Evolutionary conservation across 2,888 invertebrate species (phyloP).

Genomic region (Drepanosiphum platanoidis): DNA sequence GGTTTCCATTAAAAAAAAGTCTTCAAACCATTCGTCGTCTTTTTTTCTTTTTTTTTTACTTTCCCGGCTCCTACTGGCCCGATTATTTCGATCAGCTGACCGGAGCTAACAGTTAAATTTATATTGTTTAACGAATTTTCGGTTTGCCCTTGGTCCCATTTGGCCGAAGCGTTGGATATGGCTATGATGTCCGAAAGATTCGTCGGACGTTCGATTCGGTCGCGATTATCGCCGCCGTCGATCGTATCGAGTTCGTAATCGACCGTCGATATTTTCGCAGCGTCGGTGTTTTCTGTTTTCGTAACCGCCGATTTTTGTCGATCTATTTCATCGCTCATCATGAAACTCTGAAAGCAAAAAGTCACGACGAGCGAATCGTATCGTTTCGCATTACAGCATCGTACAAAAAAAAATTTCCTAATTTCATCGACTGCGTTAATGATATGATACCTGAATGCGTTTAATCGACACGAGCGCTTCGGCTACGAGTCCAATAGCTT

Average conservation of each 20-base stretch:
- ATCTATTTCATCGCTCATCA: not conserved
- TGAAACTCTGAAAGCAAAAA: not conserved
- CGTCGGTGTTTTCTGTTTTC: not conserved
- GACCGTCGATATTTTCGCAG: no score
- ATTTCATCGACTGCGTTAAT: not conserved
- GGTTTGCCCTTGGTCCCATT: slow-evolving; percentile 71
- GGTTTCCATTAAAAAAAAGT: slow-evolving; percentile 64
- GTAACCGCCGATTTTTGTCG: not conserved
- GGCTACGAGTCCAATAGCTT: not conserved
- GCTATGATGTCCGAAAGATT: no score
- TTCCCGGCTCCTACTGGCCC: slow-evolving; percentile 83
- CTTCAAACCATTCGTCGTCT: no score
- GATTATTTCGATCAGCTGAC: slow-evolving; percentile 77
- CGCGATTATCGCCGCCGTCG: not conserved
- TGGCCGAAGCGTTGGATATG: slow-evolving; percentile 67
- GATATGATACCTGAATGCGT: not conserved
- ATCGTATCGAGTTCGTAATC: not conserved
- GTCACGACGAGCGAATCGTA: no score
- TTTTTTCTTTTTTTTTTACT: slow-evolving; percentile 69
- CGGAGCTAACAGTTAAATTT: slow-evolving; percentile 71
- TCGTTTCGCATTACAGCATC: not conserved
- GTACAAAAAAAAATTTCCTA: not conserved
- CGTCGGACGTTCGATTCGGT: not conserved
- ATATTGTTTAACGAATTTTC: slow-evolving; percentile 71
- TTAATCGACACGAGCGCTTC: not conserved